Evolutionary conservation across 2,113 vertebrate species (phyloP).

Genomic region (Pitta sordida): DNA sequence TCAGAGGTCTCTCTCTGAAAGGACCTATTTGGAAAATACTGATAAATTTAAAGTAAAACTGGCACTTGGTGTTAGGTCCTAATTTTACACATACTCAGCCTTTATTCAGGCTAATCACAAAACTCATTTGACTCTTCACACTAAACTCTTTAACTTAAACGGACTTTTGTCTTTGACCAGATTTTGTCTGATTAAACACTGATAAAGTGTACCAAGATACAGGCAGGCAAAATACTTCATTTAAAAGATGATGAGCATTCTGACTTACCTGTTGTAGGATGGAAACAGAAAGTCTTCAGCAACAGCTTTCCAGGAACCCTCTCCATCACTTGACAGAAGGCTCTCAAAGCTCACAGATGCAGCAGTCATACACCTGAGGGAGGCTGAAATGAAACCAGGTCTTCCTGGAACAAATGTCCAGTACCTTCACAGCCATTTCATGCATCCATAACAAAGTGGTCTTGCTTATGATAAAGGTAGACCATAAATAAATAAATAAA

Average conservation of each 20-base stretch:
- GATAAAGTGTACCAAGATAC: background rate
- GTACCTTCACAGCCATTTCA: background rate
- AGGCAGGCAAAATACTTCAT: background rate
- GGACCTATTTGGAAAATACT: background rate
- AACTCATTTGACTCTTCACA: background rate
- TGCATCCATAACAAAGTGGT: background rate
- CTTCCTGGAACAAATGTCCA: background rate
- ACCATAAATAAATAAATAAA: background rate
- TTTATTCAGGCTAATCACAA: background rate
- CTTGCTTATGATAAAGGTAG: background rate
- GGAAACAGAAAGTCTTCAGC: background rate
- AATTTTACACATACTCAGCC: background rate
- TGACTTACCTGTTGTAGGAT: background rate
- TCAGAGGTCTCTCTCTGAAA: background rate
- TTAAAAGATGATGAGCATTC: background rate
- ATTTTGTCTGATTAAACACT: background rate
- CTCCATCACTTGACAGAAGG: background rate
- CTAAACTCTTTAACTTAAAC: rapidly evolving
- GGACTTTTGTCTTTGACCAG: background rate
- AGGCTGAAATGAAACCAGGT: background rate
- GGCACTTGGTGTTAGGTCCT: background rate
- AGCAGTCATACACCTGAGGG: background rate
- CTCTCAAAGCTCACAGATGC: background rate
- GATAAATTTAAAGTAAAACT: background rate
- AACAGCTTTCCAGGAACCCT: background rate